Conservation (phyloP, 2,797 vertebrate species). For the Enteromius trimaculatus region DNA sequence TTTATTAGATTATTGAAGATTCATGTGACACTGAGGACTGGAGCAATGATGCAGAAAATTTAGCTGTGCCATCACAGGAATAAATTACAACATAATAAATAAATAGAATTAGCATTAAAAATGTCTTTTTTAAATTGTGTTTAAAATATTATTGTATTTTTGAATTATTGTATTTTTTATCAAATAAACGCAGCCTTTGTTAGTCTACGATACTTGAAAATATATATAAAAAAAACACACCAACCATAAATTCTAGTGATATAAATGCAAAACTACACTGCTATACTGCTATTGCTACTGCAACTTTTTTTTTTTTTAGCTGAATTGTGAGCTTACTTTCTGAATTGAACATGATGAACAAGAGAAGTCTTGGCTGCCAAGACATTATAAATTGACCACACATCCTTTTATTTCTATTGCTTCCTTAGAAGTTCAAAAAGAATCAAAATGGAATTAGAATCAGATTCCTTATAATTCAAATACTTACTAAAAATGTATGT, state of each 20-base stretch:
- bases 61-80: not conserved
- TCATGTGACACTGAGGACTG: not conserved
- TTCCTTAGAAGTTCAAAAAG: conserved; percentile 1
- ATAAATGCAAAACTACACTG: not conserved
- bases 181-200: not conserved
- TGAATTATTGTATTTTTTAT: not conserved
- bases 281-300: too few relatives aligned
- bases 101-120: not conserved
- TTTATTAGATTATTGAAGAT: not conserved
- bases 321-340: not conserved
- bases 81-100: not conserved
- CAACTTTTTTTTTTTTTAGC: not conserved
- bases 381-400: conserved; percentile 9
- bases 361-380: not conserved
- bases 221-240: not conserved
- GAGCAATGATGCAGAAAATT: not conserved
- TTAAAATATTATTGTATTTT: not conserved
- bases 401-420: not conserved
- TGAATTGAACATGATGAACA: conserved; percentile 3
- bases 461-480: not conserved
- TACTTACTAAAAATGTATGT: not conserved
- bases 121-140: not conserved
- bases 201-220: not conserved
- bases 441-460: conserved; percentile 1
- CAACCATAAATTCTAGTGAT: not conserved